These are phyloP conservation scores for Lutjanus erythropterus DNA, from an alignment of 2,113 vertebrate genomes.

Conservation along the genomic window DNA sequence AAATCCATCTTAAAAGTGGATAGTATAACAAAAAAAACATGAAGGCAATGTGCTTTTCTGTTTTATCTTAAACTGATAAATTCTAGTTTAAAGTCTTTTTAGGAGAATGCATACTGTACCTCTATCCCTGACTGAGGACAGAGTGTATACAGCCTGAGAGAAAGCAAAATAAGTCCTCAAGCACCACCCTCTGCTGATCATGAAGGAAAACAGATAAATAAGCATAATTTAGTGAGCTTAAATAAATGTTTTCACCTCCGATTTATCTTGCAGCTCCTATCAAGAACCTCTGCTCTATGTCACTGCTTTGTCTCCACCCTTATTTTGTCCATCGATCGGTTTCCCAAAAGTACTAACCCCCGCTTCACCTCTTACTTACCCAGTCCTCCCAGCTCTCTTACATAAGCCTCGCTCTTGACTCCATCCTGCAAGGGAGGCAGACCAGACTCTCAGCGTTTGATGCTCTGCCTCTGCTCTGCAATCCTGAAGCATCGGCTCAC, in stretches of 20 bases:
- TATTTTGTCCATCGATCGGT: constrained; percentile 20
- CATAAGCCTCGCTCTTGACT: constrained; percentile 46
- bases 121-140: not conserved
- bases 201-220: not conserved
- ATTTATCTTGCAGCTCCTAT: not conserved
- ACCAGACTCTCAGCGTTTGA: constrained; percentile 54
- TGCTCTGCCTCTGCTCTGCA: constrained; percentile 46
- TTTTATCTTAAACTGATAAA: not conserved
- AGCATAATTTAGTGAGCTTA: not conserved
- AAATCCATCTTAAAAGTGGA: not conserved
- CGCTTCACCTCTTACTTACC: constrained; percentile 43
- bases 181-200: not conserved
- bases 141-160: not conserved
- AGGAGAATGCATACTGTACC: not conserved
- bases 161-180: not conserved
- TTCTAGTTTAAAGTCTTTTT: not conserved
- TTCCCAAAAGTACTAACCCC: constrained; percentile 42
- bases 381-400: constrained; percentile 40
- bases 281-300: not conserved
- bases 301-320: not conserved
- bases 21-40: not conserved
- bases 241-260: not conserved
- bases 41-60: not conserved
- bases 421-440: constrained; percentile 40
- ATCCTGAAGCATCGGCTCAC: constrained; percentile 22